Base-by-base conservation (phyloP, 2,888 invertebrate genomes). In the Caenorhabditis uteleia region DNA sequence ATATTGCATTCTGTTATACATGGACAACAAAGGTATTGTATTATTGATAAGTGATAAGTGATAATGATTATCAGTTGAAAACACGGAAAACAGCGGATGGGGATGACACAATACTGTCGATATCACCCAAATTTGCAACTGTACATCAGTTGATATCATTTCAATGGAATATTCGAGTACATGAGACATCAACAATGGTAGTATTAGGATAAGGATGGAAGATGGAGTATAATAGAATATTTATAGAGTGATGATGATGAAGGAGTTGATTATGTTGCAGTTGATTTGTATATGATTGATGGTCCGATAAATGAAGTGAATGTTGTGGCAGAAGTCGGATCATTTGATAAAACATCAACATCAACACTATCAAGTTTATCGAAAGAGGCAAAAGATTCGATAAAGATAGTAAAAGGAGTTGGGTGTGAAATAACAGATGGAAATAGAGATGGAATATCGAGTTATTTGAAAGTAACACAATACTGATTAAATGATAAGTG, bases 41-140 rank as follows among this genome's bases (percentile, higher is more conserved):
- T n/a, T n/a, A n/a, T n/a, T n/a, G n/a, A n/a, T n/a, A n/a, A n/a
- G n/a, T n/a, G n/a, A n/a, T n/a, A n/a, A n/a, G n/a, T n/a, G n/a
- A n/a, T n/a, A n/a, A n/a, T n/a, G n/a, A n/a, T n/a, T n/a, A n/a
- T 26, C 55, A 68, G 58, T 23, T 73, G 18, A 59, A 68, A 44
- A 58, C 61, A 12, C 47, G 73, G 31, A 65, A 65, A 33, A 68
- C 70, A 2, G 64, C 65, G 10, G 66, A 61, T 27, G 70, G 69
- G 10, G 74, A 74, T 21, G 36, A 64, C 2, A 65, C 68, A 18
- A 79, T 81, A 43, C 59, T 81, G 16, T 75, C 77, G 39, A 70
- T 81, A 26, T 81, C 81, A 2, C 81, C 81, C 10, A 81, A 81
- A 48, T 79, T 81, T 45, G 78, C 81, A 29, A 80, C 80, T 2